phyloP scores from a whole-genome alignment of 2,797 vertebrate species.

The Thalassophryne amazonica region DNA sequence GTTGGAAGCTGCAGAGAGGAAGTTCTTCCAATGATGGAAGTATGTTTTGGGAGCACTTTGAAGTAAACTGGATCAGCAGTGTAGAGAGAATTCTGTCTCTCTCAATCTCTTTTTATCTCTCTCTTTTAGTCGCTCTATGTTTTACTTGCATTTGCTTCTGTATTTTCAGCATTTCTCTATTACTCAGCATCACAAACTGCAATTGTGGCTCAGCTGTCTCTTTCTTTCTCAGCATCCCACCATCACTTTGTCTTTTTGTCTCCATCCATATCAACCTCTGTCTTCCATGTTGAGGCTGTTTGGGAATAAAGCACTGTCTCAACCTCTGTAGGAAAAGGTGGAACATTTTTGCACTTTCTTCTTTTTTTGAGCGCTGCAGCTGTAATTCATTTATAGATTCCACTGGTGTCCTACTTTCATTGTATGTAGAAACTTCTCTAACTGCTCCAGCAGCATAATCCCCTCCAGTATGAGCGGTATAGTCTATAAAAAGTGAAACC shows the following conservation, averaged over 20 bases:
- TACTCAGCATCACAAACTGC: conserved; percentile 6
- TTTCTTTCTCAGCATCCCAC: background rate
- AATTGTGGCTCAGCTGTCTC: background rate
- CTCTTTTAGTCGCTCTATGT: background rate
- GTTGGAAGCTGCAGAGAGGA: too few species aligned
- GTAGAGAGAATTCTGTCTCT: conserved; percentile 12
- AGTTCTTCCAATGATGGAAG: conserved; percentile 42
- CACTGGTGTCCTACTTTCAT: background rate
- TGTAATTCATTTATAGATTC: background rate
- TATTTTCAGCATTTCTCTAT: conserved; percentile 17
- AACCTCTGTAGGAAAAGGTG: background rate
- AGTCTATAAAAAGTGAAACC: too few species aligned
- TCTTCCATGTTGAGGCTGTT: background rate
- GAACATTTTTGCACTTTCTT: background rate
- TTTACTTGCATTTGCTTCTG: conserved; percentile 3
- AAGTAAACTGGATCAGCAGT: conserved; percentile 29
- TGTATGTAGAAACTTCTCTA: background rate
- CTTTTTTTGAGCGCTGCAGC: background rate
- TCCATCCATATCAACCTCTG: background rate
- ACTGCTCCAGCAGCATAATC: too few species aligned
- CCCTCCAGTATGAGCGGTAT: too few species aligned
- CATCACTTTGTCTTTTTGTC: background rate
- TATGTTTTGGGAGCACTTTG: conserved; percentile 28
- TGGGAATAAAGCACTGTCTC: background rate
- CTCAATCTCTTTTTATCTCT: conserved; percentile 24